These are phyloP conservation scores for Pipistrellus nathusii DNA, from an alignment of 2,797 vertebrate genomes.

Conservation along the genomic window DNA sequence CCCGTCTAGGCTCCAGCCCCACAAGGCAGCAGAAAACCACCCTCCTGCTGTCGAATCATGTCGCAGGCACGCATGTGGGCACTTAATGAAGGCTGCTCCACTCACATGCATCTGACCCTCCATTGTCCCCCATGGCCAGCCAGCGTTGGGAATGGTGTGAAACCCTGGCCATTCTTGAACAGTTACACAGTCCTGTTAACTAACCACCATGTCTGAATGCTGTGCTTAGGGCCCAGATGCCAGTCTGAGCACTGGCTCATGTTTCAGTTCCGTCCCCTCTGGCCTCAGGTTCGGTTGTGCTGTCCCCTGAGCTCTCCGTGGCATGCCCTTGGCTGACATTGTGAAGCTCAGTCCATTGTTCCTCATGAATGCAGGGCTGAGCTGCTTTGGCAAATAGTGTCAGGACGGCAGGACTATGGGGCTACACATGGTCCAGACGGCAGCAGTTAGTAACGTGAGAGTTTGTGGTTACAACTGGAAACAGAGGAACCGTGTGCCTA, in stretches of 20 bases:
- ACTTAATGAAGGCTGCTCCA: not conserved
- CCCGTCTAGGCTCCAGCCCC: not conserved
- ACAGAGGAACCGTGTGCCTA: not conserved
- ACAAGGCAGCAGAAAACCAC: not conserved
- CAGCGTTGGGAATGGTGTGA: not conserved
- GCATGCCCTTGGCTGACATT: not conserved
- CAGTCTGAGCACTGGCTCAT: not conserved
- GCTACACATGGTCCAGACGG: not conserved
- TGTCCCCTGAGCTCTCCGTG: not conserved
- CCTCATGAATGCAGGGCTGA: not conserved
- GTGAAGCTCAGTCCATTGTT: not conserved
- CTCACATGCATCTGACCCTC: fast-evolving
- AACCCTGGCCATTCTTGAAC: not conserved
- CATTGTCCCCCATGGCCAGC: not conserved
- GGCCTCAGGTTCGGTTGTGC: not conserved
- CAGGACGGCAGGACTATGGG: not conserved
- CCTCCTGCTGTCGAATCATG: not conserved
- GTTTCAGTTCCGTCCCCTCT: not conserved
- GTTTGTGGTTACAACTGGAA: not conserved
- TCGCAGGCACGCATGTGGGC: not conserved
- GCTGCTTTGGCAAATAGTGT: slow-evolving; percentile 61
- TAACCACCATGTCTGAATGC: not conserved
- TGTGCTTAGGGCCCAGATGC: not conserved
- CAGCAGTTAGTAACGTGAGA: not conserved
- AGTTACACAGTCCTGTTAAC: not conserved